These are phyloP conservation scores for Archocentrus centrarchus DNA, from an alignment of 2,113 vertebrate genomes.

Conservation along the genomic window DNA sequence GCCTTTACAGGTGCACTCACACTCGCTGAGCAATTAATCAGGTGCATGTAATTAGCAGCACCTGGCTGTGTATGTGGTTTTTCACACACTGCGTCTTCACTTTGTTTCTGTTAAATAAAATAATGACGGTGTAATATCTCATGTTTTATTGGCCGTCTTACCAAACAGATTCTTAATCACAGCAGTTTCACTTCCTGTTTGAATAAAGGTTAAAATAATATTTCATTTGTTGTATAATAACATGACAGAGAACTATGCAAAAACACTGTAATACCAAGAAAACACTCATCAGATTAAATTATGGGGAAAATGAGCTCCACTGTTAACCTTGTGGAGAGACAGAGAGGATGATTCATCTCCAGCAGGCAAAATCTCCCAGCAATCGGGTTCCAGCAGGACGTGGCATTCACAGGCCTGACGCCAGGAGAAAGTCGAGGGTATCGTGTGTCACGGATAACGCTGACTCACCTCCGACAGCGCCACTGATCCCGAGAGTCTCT, in stretches of 20 bases:
- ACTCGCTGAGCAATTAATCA: not conserved
- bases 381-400: conserved; percentile 9
- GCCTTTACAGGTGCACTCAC: not conserved
- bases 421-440: conserved; percentile 24
- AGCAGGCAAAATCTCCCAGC: not conserved
- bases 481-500: conserved; percentile 38
- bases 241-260: not conserved
- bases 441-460: conserved; percentile 54
- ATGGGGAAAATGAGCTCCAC: not conserved
- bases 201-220: not conserved
- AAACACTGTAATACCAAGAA: not conserved
- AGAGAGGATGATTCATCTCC: not conserved
- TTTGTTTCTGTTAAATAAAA: not conserved
- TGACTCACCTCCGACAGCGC: conserved; percentile 46
- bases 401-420: conserved; percentile 4
- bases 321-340: not conserved
- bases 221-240: not conserved
- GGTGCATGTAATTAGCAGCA: not conserved
- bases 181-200: not conserved
- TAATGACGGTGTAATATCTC: too few relatives aligned
- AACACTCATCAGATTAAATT: not conserved
- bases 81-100: not conserved
- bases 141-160: not conserved
- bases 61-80: not conserved
- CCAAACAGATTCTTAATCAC: not conserved